Evolutionary conservation across 2,888 invertebrate species (phyloP).

Genomic region (Netelia melanura): DNA sequence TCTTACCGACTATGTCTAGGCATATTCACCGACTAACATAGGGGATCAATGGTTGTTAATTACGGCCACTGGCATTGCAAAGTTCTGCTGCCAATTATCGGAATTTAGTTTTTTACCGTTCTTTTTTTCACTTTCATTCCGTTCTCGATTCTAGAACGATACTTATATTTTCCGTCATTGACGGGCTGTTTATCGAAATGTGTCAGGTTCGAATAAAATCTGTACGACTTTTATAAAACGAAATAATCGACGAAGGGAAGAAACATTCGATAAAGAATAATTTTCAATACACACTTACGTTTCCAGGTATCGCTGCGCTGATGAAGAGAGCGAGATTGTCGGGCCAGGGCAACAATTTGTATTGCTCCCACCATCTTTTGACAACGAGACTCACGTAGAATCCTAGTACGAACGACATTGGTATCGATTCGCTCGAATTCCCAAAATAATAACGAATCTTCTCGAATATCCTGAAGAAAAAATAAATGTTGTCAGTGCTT

Average conservation of each 20-base stretch:
- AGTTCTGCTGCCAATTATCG: slow-evolving; percentile 6
- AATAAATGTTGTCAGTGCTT: slow-evolving; percentile 26
- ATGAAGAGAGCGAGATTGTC: slow-evolving; percentile 96
- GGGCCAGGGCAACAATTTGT: slow-evolving; percentile 96
- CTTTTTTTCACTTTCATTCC: slow-evolving; percentile 6
- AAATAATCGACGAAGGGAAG: too few relatives aligned
- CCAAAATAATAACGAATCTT: slow-evolving; percentile 94
- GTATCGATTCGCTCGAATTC: slow-evolving; percentile 95
- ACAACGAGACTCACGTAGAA: slow-evolving; percentile 97
- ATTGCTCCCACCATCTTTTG: slow-evolving; percentile 98
- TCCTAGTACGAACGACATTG: slow-evolving; percentile 97
- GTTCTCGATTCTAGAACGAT: not conserved
- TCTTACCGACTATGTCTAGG: slow-evolving; percentile 27
- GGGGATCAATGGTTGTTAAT: slow-evolving; percentile 50
- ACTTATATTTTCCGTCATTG: not conserved
- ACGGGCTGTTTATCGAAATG: not conserved
- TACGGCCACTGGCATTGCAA: slow-evolving; percentile 7
- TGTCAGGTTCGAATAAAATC: not conserved
- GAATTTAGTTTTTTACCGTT: not conserved
- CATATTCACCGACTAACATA: slow-evolving; percentile 42
- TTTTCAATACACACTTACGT: slow-evolving; percentile 88
- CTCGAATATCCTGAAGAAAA: slow-evolving; percentile 92
- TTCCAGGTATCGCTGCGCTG: slow-evolving; percentile 95
- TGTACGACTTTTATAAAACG: too few relatives aligned
- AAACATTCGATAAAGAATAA: not conserved